phyloP scores from a whole-genome alignment of 2,888 invertebrate genomes.

The Abscondita cerata region DNA sequence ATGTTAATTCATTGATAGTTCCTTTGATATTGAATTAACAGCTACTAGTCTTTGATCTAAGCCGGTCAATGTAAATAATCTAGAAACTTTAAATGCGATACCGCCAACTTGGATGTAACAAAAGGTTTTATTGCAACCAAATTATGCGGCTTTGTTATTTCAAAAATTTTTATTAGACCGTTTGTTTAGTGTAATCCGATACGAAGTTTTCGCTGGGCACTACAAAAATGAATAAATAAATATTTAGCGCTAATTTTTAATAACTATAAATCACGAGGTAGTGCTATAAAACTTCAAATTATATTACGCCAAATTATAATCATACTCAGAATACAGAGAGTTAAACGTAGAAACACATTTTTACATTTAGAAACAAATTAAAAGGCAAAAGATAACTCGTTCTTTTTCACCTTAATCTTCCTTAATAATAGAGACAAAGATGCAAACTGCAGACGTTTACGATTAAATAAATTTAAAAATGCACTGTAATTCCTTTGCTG shows the following conservation, averaged over 20 bases:
- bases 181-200: not conserved
- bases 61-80: slow-evolving; percentile 55
- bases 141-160: not conserved
- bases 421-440: slow-evolving; percentile 53
- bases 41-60: slow-evolving; percentile 56
- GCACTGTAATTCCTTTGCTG: slow-evolving; percentile 52
- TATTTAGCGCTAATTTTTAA: slow-evolving; percentile 50
- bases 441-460: slow-evolving; percentile 42
- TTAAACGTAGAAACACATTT: slow-evolving; percentile 39
- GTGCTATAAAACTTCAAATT: slow-evolving; percentile 54
- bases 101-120: slow-evolving; percentile 55
- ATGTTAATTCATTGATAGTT: slow-evolving; percentile 59
- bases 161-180: too few relatives aligned
- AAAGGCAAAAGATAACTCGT: slow-evolving; percentile 18
- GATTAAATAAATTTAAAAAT: slow-evolving; percentile 53
- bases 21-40: slow-evolving; percentile 60
- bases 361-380: slow-evolving; percentile 48
- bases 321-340: slow-evolving; percentile 45
- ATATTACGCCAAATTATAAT: slow-evolving; percentile 54
- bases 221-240: slow-evolving; percentile 33
- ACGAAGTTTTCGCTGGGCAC: slow-evolving; percentile 14
- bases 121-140: slow-evolving; percentile 48
- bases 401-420: slow-evolving; percentile 44
- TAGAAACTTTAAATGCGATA: slow-evolving; percentile 47
- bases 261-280: slow-evolving; percentile 53